Evolutionary conservation across 2,888 invertebrate species (phyloP), one percentile per base, ranked within the genome.

Genomic region (Andrena bicolor): DNA sequence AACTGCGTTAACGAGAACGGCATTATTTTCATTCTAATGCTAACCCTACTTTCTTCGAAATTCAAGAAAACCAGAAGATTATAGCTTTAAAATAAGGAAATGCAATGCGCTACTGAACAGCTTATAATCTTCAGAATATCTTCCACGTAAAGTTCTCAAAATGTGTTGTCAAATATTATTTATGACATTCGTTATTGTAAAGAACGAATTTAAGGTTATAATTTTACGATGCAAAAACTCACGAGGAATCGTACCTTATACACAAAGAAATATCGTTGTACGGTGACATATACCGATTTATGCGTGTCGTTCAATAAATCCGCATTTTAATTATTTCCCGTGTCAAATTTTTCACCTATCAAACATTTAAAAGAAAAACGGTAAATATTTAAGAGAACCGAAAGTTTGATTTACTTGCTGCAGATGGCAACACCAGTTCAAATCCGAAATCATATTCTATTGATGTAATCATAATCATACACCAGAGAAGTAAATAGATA

Each of bases 371-470:
- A 85, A 76, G 56, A 7, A 71, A 51, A 82, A 85, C 69, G 63
- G 77, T 82, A 85, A 85, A 82, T 82, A 82, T 81, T 79, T 71
- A 69, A 85, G 71, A 61, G 53, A 26, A 73, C 35, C 60, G 10
- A 58, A 73, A 82, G 68, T 79, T 13, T 61, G 35, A 35, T n/a
- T 51, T 30, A 35, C 28, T 30, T 28, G 61, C 65, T 82, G 63
- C 6, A 85, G 85, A 85, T 84, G 85, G 84, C 82, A 76, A 60
- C 63, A 75, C 74, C 28, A 51, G 53, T 65, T 82, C n/a, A 68
- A 72, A 32, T 20, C 48, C n/a, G 16, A n/a, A 20, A 28, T 13
- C 48, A 41, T 41, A 10, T 48, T 78, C 30, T 30, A 30, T 30
- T 30, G 30, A 30, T 30, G 30, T 30, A 30, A 30, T 30, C 30